Evolutionary conservation across 2,888 invertebrate genomes (phyloP).

Genomic region (Onthophagus sagittarius): DNA sequence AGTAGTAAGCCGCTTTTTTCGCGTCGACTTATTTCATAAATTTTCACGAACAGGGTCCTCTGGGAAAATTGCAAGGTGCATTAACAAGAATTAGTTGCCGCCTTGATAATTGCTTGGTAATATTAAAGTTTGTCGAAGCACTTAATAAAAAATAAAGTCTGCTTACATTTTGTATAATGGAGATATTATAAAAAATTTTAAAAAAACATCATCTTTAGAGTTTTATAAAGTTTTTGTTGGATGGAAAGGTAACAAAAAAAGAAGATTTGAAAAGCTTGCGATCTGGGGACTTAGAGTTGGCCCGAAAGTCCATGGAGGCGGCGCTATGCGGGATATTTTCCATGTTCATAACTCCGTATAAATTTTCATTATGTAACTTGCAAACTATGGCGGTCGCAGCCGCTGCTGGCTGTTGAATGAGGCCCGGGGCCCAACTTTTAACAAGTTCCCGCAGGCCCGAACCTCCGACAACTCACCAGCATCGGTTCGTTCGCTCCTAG

Average conservation of each 20-base stretch:
- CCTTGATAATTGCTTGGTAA: background rate
- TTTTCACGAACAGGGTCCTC: background rate
- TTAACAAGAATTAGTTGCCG: background rate
- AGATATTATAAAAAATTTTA: background rate
- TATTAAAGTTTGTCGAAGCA: background rate
- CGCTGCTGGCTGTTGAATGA: background rate
- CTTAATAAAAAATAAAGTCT: no score
- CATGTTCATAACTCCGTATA: conserved; percentile 11
- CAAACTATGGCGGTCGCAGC: background rate
- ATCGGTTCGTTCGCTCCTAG: background rate
- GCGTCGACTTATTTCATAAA: background rate
- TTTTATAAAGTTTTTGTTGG: background rate
- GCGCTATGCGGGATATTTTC: background rate
- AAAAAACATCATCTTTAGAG: background rate
- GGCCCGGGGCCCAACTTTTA: conserved; percentile 3
- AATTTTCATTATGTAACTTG: conserved; percentile 13
- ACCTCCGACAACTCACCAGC: background rate
- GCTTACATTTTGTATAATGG: background rate
- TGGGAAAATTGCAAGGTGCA: background rate
- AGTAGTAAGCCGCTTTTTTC: background rate
- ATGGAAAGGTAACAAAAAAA: background rate
- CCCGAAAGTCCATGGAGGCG: background rate
- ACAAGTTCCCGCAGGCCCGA: background rate
- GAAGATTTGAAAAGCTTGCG: background rate
- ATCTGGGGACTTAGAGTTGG: background rate